Base-by-base conservation (phyloP, 2,797 vertebrate species). In the Glossophaga mutica region DNA sequence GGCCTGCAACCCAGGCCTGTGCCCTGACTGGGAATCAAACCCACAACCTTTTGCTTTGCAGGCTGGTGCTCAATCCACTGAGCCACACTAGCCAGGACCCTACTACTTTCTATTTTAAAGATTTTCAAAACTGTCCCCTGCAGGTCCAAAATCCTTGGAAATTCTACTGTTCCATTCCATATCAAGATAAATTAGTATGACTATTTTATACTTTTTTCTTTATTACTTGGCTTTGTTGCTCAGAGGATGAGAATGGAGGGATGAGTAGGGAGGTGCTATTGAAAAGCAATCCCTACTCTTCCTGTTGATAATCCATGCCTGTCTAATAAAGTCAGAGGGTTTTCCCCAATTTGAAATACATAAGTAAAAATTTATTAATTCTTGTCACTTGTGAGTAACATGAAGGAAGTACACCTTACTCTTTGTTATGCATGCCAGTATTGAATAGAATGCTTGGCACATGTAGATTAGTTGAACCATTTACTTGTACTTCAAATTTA, bases 321-420 rank as follows among this genome's bases (percentile, higher is more conserved):
- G 6, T 42, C 44, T 62, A 87, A 79, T 81, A 55, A 48, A 65
- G 22, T 55, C 14, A 55, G 46, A 70, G 3, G 10, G 0, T 0
- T 83, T 92, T 91, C 48, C 74, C 37, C 73, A 93, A 62, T 37
- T 91, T 74, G 37, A 29, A 82, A 84, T 57, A 55, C 6, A 29
- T 29, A 96, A 68, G 39, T 22, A 65, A 26, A 77, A 11, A 24
- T 85, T 73, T n/a, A 52, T 55, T 87, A 79, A 0, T 70, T 93
- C 90, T 87, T 55, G 42, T 59, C 26, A 71, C 19, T 7, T 82
- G n/a, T 79, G 9, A 78, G 24, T 67, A 71, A 90, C 18, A 6
- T 91, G n/a, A 89, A 93, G 42, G 71, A 85, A 90, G 91, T 26
- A 32, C 24, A 74, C n/a, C 24, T 81, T 94, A 57, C 24, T 87